These are phyloP conservation scores for Clarias pachynema DNA, from an alignment of 2,797 vertebrate species.

Conservation along the genomic window DNA sequence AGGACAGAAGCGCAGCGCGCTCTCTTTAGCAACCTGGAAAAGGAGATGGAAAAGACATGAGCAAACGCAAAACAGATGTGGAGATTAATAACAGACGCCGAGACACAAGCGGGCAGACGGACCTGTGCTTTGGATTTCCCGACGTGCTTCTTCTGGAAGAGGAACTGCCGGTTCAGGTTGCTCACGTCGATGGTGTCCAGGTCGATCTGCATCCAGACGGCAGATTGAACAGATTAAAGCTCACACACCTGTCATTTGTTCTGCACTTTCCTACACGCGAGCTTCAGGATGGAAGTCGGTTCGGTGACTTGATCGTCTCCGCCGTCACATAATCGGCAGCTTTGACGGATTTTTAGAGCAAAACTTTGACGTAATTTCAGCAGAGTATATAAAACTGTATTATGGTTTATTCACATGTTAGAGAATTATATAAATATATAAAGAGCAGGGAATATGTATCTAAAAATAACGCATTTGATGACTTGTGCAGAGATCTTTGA, in stretches of 20 bases:
- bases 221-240: not conserved
- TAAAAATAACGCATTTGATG: not conserved
- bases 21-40: slow-evolving; percentile 94
- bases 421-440: not conserved
- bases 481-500: not conserved
- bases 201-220: slow-evolving; percentile 83
- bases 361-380: not conserved
- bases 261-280: not conserved
- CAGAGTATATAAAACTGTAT: not conserved
- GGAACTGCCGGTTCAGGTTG: slow-evolving; percentile 97
- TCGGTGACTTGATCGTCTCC: not conserved
- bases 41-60: slow-evolving; percentile 24
- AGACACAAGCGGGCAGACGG: slow-evolving; percentile 16
- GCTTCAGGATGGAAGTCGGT: not conserved
- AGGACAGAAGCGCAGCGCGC: slow-evolving; percentile 92
- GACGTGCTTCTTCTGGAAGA: slow-evolving; percentile 99
- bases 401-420: not conserved
- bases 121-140: slow-evolving; percentile 98
- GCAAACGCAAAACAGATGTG: slow-evolving; percentile 19
- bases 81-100: not conserved
- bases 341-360: not conserved
- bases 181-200: slow-evolving; percentile 98
- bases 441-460: not conserved
- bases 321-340: not conserved
- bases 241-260: not conserved